Base-by-base conservation (phyloP, 2,888 invertebrate genomes). In the Agrotis ipsilon region DNA sequence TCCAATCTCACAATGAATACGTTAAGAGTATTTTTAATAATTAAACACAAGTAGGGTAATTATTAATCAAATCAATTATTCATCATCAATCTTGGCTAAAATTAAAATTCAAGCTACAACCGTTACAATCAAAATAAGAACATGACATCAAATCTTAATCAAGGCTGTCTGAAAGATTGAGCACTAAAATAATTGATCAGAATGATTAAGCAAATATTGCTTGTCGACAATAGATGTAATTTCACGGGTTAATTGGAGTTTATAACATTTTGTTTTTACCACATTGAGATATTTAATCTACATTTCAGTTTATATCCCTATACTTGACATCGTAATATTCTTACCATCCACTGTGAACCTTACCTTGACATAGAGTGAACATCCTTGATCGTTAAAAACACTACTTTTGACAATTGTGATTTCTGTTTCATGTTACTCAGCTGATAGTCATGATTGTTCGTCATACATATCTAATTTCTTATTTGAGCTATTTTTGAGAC, bases 141-240 rank as follows among this genome's bases (percentile, higher is more conserved):
- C 32, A 55, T 39, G 39, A 39, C 39, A 45, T 2, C 14, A 16
- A 63, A 70, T 61, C 0, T 39, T 24, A 13, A 24, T 13, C 51
- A 72, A 76, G 72, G 72, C 19, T 63, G 49, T 72, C 49, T 67
- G n/a, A 27, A 78, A 51, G 18, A 49, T 58, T 66, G 19, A n/a
- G n/a, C 14, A 48, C 57, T 52, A 64, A 61, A 58, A 52, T 70
- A 59, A 54, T 52, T 54, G 14, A 62, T 59, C 13, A 11, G n/a
- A 72, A 55, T 72, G 67, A 67, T 60, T 43, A 51, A 43, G 63
- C 78, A 63, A 78, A 55, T 72, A 57, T 60, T 60, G 32, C 16
- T 16, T 4, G 57, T 49, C n/a, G 6, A 43, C n/a, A 72, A 67
- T 27, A 16, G 60, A 57, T 61, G n/a, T 64, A 78, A 73, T 78